Evolutionary conservation across 2,888 invertebrate genomes (phyloP), one percentile per base, ranked within the genome.

Genomic region (Lathronympha strigana): DNA sequence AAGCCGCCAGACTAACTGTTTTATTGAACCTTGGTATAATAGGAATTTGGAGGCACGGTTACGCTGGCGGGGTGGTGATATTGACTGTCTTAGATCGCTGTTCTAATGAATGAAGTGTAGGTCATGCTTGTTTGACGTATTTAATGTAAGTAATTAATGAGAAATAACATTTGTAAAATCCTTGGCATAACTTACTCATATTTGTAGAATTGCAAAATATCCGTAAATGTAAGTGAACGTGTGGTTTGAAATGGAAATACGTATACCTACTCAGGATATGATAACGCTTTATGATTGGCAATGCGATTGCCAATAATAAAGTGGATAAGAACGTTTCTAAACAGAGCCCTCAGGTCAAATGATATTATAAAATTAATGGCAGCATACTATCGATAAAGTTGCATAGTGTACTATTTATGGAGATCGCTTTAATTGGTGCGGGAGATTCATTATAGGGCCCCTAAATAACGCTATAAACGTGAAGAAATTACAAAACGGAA

Each of bases 401-500:
- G 13, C 28, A 13, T 40, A n/a, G 55, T 43, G 40, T 17, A 40
- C 15, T 45, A 33, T 53, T 60, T 60, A 60, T 60, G 47, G 36
- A 53, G 58, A 60, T 60, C 66, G 21, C 31, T 45, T 61, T 61
- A 61, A 66, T 66, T 66, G 61, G 53, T 47, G 36, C 21, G 47
- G 38, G 47, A 64, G 60, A 61, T 66, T 54, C 54, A 66, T 66
- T 61, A 49, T 40, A 19, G 45, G 51, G 53, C 28, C 45, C 45
- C 36, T 60, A 60, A 60, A 64, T 36, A 28, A 33, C 19, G 36
- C 38, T 60, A 47, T 54, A 54, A 47, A 58, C 4, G 47, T 47
- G 54, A 63, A 38, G 66, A 66, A 62, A 72, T 69, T 61, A 67
- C 63, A 31, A 67, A 66, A 67, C 49, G 67, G 60, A 40, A 61